A percentile compares a stretch with the other conserved stretches of the same genome.
These are phyloP conservation scores for Agrotis clavis DNA, from an alignment of 2,888 invertebrate species.

Conservation along the genomic window DNA sequence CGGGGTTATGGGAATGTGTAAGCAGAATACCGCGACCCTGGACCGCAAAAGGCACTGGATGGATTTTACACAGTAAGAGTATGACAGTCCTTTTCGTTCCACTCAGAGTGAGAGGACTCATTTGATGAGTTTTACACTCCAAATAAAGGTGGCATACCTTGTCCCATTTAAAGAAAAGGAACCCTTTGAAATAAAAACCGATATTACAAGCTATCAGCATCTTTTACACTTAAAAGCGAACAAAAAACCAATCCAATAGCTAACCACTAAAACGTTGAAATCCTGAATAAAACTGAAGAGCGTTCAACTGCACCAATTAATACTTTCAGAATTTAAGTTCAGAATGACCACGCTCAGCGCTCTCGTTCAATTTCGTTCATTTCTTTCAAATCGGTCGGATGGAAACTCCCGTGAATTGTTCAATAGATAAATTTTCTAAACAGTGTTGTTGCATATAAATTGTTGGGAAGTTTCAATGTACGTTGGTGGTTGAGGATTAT, in stretches of 20 bases:
- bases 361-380: slow-evolving; percentile 22
- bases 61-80: too few relatives aligned
- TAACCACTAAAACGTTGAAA: slow-evolving; percentile 3
- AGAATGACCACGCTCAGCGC: slow-evolving; percentile 17
- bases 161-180: too few relatives aligned
- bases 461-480: background rate
- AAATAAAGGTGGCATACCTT: too few relatives aligned
- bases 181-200: too few relatives aligned
- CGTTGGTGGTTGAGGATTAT: background rate
- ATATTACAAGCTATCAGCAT: background rate
- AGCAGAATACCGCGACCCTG: too few relatives aligned
- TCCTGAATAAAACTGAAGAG: slow-evolving; percentile 34
- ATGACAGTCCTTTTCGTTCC: too few relatives aligned
- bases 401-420: slow-evolving; percentile 13
- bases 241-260: slow-evolving; percentile 1
- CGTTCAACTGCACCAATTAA: slow-evolving; percentile 52
- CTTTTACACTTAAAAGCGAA: background rate
- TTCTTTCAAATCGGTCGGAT: slow-evolving; percentile 20
- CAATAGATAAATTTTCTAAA: slow-evolving; percentile 16
- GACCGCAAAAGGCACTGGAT: too few relatives aligned
- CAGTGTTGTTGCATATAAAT: slow-evolving; percentile 14
- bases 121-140: too few relatives aligned
- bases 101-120: too few relatives aligned
- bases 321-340: slow-evolving; percentile 42
- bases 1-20: too few relatives aligned